Percentiles rank a stretch among this genome's conserved stretches.
phyloP scores from a whole-genome alignment of 2,888 invertebrate genomes.

The Ennomos quercinarius region DNA sequence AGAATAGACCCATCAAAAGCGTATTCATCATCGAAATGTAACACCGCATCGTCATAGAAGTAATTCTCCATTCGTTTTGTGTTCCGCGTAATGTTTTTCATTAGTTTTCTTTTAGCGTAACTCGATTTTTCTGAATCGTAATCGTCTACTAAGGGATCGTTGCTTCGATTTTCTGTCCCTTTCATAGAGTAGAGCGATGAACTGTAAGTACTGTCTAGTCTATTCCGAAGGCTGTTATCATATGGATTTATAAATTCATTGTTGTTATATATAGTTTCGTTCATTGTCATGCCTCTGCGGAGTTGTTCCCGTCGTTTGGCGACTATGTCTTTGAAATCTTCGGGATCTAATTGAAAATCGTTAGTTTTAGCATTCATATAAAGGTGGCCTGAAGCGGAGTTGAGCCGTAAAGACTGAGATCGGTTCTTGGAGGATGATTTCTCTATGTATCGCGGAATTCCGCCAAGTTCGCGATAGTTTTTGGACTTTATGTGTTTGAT shows the following conservation, averaged over 20 bases:
- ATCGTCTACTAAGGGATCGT: conserved; percentile 79
- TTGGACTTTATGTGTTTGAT: conserved; percentile 71
- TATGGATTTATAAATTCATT: conserved; percentile 67
- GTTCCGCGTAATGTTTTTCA: conserved; percentile 79
- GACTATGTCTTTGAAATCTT: conserved; percentile 78
- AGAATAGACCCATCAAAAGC: conserved; percentile 79
- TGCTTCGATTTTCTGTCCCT: conserved; percentile 71
- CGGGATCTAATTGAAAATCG: conserved; percentile 79
- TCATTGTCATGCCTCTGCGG: conserved; percentile 72
- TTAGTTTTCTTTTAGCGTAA: conserved; percentile 76
- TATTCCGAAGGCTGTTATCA: conserved; percentile 60
- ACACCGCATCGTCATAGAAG: conserved; percentile 79
- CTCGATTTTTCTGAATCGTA: conserved; percentile 80
- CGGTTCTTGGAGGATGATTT: conserved; percentile 69
- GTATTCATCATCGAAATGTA: conserved; percentile 80
- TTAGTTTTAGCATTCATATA: conserved; percentile 81
- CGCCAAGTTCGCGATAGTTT: conserved; percentile 65
- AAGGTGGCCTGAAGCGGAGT: conserved; percentile 79
- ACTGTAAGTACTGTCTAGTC: conserved; percentile 68
- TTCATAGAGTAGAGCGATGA: conserved; percentile 76
- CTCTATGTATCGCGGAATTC: conserved; percentile 76
- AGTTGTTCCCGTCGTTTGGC: conserved; percentile 76
- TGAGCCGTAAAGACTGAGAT: conserved; percentile 75
- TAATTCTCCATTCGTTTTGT: conserved; percentile 72
- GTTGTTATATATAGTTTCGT: conserved; percentile 67